Conservation (phyloP, 2,888 invertebrate species). For the Capitulum mitella region DNA sequence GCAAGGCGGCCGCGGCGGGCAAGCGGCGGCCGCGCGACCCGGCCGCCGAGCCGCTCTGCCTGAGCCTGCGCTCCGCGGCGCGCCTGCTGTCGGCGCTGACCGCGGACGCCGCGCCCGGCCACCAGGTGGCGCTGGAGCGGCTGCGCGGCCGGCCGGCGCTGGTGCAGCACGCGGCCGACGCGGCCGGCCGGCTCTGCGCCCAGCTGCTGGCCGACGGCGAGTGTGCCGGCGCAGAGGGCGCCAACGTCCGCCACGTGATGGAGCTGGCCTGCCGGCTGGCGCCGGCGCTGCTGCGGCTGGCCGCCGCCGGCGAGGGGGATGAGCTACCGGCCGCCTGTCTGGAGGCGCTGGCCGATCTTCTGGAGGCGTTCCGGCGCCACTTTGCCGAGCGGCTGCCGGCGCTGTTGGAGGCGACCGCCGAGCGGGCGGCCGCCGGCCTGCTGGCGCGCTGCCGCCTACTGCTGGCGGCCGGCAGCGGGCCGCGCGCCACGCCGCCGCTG, state of each 20-base stretch:
- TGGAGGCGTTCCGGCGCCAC: not conserved
- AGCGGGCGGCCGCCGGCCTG: not conserved
- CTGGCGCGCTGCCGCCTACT: not conserved
- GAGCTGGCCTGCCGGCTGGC: constrained; percentile 2
- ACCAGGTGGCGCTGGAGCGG: not conserved
- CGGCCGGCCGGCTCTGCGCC: not conserved
- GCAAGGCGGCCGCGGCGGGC: not conserved
- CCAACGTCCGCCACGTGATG: not conserved
- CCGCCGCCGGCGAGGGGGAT: not conserved
- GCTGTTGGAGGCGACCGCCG: not conserved
- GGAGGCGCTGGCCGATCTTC: not conserved
- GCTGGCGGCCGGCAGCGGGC: not conserved
- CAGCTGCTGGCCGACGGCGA: constrained; percentile 14
- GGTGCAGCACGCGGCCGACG: not conserved
- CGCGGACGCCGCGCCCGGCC: not conserved
- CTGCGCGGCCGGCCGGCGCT: not conserved
- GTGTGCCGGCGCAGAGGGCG: constrained; percentile 10
- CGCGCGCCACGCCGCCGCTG: not conserved
- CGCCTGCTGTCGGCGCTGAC: not conserved
- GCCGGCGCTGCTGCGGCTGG: not conserved
- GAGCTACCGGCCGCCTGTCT: constrained; percentile 1
- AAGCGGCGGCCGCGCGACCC: not conserved
- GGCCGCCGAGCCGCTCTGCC: not conserved
- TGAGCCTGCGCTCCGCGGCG: not conserved
- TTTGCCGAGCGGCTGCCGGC: not conserved